Evolutionary conservation across 1,140 invertebrate genomes (phyloP).

Genomic region (Halotydeus destructor): DNA sequence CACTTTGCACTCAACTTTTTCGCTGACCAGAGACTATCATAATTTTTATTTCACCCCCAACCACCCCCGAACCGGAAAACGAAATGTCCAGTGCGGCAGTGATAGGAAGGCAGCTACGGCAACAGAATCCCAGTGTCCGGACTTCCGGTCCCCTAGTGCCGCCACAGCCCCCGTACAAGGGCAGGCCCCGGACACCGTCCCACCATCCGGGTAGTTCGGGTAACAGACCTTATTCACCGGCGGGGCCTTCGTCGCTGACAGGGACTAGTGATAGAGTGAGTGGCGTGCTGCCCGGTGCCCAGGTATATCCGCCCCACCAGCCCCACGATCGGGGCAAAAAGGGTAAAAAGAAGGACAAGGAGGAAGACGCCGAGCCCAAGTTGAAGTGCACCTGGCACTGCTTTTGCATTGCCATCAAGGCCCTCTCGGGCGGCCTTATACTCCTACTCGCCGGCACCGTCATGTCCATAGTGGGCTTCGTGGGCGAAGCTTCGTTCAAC

Average conservation of each 20-base stretch:
- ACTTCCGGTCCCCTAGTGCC: slow-evolving; percentile 16
- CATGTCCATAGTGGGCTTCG: slow-evolving; percentile 62
- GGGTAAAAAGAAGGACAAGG: slow-evolving; percentile 3
- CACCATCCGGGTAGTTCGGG: slow-evolving; percentile 3
- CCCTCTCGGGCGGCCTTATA: slow-evolving; percentile 54
- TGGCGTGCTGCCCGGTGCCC: not conserved
- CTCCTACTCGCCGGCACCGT: slow-evolving; percentile 61
- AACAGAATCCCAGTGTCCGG: slow-evolving; percentile 15
- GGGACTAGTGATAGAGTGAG: slow-evolving; percentile 6
- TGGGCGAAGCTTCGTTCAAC: slow-evolving; percentile 38
- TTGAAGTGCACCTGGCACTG: slow-evolving; percentile 27
- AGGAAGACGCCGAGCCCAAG: slow-evolving; percentile 8
- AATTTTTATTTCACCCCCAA: too few relatives aligned
- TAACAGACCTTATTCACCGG: slow-evolving; percentile 7
- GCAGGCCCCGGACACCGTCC: slow-evolving; percentile 17
- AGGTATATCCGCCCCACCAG: not conserved
- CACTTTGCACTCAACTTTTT: too few relatives aligned
- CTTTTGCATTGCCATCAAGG: slow-evolving; percentile 70
- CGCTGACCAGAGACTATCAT: too few relatives aligned
- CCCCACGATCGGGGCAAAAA: not conserved
- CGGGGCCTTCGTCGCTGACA: slow-evolving; percentile 13
- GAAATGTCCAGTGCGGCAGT: slow-evolving; percentile 21
- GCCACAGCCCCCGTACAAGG: slow-evolving; percentile 14
- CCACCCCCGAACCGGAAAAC: too few relatives aligned
- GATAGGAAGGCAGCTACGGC: slow-evolving; percentile 20